A percentile compares a stretch with the other conserved stretches of the same genome.
Evolutionary conservation across 2,888 invertebrate genomes (phyloP).

Genomic region (Hoplodrina blanda): DNA sequence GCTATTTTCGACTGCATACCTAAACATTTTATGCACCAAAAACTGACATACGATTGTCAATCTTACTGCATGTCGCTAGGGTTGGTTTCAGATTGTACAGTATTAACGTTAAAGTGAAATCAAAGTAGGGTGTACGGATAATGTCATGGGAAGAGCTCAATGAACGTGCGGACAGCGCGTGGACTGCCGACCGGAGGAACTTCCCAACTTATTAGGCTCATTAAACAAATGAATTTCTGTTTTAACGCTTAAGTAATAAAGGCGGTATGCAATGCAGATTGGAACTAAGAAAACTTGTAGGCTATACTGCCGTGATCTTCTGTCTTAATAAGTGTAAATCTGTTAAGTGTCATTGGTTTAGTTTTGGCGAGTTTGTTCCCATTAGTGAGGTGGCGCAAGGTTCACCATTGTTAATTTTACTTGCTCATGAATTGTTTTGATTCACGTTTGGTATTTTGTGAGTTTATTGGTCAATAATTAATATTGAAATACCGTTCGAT

Average conservation of each 20-base stretch:
- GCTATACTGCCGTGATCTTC: constrained; percentile 72
- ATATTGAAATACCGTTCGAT: constrained; percentile 48
- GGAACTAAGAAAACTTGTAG: constrained; percentile 64
- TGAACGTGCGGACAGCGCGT: constrained; percentile 89
- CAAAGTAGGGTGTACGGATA: constrained; percentile 76
- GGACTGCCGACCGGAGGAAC: constrained; percentile 86
- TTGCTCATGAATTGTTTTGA: constrained; percentile 56
- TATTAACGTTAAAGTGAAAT: constrained; percentile 66
- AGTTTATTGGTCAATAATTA: constrained; percentile 39
- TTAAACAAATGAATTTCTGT: constrained; percentile 72
- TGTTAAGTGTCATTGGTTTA: constrained; percentile 73
- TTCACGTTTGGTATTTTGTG: constrained; percentile 29
- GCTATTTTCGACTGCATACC: constrained; percentile 76
- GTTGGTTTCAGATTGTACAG: constrained; percentile 41
- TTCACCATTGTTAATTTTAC: constrained; percentile 54
- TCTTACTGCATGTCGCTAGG: not conserved
- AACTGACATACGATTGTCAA: constrained; percentile 31
- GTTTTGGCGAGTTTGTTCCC: constrained; percentile 70
- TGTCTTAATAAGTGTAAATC: constrained; percentile 82
- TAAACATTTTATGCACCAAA: constrained; percentile 66
- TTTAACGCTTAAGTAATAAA: constrained; percentile 67
- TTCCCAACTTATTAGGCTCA: constrained; percentile 75
- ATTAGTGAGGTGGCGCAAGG: constrained; percentile 65
- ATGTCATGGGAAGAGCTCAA: constrained; percentile 91
- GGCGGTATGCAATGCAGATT: constrained; percentile 61